A percentile compares a stretch with the other conserved stretches of the same genome.
Conservation (phyloP, 2,888 invertebrate genomes). For the Morpho deidamia region DNA sequence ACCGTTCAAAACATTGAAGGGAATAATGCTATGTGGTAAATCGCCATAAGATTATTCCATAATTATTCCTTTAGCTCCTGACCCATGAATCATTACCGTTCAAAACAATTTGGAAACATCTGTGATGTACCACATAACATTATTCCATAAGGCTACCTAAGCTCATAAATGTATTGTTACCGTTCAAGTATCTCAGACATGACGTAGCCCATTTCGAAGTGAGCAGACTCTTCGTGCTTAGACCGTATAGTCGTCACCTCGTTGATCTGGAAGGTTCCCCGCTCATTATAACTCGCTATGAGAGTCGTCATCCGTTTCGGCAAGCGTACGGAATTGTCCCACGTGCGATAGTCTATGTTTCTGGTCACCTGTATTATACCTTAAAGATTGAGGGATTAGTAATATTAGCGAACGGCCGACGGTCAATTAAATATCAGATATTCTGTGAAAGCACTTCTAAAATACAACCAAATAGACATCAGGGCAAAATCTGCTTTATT, state of each 20-base stretch:
- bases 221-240: slow-evolving; percentile 34
- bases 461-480: too few species aligned
- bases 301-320: slow-evolving; percentile 12
- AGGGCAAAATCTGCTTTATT: too few species aligned
- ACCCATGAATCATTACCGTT: too few species aligned
- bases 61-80: too few species aligned
- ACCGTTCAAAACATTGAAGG: too few species aligned
- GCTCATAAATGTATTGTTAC: slow-evolving; percentile 23
- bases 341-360: not conserved
- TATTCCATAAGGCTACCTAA: too few species aligned
- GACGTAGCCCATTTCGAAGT: slow-evolving; percentile 42
- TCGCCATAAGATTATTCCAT: too few species aligned
- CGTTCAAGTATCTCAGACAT: slow-evolving; percentile 43
- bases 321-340: not conserved
- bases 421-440: not conserved
- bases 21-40: too few species aligned
- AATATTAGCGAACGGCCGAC: too few species aligned
- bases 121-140: too few species aligned
- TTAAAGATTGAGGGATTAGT: not conserved
- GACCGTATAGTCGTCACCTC: slow-evolving; percentile 27
- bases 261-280: not conserved
- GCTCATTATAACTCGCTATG: slow-evolving; percentile 29
- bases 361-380: not conserved
- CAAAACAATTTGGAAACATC: too few species aligned
- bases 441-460: too few species aligned